phyloP scores from a whole-genome alignment of 1,140 invertebrate species.

The Hyposmocoma kahamanoa region DNA sequence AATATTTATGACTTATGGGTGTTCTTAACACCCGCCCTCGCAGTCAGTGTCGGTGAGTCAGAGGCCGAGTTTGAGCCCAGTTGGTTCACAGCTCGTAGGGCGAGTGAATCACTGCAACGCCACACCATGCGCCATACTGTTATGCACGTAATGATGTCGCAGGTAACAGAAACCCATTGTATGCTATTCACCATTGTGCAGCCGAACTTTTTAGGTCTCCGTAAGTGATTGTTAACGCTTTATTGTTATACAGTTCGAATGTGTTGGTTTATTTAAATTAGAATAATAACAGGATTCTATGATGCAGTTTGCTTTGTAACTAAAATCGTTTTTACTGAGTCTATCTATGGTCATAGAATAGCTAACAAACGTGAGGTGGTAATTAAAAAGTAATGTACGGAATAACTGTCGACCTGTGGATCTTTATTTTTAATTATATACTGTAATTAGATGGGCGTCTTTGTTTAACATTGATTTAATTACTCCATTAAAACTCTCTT shows the following conservation, averaged over 20 bases:
- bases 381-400: too few relatives aligned
- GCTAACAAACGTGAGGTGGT: too few relatives aligned
- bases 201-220: constrained; percentile 61
- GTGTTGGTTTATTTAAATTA: constrained; percentile 51
- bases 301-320: too few relatives aligned
- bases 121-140: constrained; percentile 33
- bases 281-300: constrained; percentile 56
- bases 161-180: constrained; percentile 70
- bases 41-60: constrained; percentile 17
- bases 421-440: too few relatives aligned
- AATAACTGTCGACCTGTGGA: too few relatives aligned
- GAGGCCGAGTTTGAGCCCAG: background rate
- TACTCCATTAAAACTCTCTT: too few relatives aligned
- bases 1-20: constrained; percentile 33
- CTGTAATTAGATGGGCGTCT: too few relatives aligned
- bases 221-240: constrained; percentile 60
- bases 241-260: constrained; percentile 49
- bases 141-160: constrained; percentile 70
- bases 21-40: constrained; percentile 31
- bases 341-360: too few relatives aligned
- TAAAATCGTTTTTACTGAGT: too few relatives aligned
- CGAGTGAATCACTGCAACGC: constrained; percentile 26
- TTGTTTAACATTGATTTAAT: too few relatives aligned
- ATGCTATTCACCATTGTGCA: constrained; percentile 65
- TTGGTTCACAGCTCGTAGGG: constrained; percentile 19